These are phyloP conservation scores for Pyralis farinalis DNA, from an alignment of 2,888 invertebrate genomes.

Conservation along the genomic window DNA sequence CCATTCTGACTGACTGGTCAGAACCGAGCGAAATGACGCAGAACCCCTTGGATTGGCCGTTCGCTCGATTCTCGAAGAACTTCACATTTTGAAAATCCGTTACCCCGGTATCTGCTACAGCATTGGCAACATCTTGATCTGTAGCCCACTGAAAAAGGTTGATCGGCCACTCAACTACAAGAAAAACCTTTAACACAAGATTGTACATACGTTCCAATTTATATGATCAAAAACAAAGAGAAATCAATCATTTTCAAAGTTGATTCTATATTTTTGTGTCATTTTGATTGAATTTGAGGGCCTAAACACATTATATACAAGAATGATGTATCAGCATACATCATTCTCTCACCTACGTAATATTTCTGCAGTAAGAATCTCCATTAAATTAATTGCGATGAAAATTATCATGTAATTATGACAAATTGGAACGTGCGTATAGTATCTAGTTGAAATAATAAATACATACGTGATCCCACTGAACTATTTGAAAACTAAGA, in stretches of 20 bases:
- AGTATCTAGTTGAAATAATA: constrained; percentile 1
- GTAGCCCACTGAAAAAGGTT: constrained; percentile 94
- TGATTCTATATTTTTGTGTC: no score
- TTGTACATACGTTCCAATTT: constrained; percentile 20
- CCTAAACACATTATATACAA: no score
- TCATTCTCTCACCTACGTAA: no score
- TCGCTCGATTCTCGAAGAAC: constrained; percentile 99
- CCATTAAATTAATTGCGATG: no score
- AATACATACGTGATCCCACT: constrained; percentile 17
- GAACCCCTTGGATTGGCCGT: constrained; percentile 99
- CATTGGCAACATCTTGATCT: constrained; percentile 96
- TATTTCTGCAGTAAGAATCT: no score
- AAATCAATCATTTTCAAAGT: no score
- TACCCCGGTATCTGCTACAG: constrained; percentile 93
- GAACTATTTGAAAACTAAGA: background rate
- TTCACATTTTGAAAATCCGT: constrained; percentile 98
- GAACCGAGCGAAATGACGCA: constrained; percentile 97
- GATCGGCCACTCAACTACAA: constrained; percentile 58
- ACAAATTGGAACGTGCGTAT: background rate
- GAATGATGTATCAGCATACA: no score
- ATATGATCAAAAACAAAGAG: constrained; percentile 16
- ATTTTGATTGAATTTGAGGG: no score
- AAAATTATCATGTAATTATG: background rate
- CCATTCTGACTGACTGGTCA: constrained; percentile 92
- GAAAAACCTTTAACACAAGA: constrained; percentile 18